phyloP scores from a whole-genome alignment of 2,888 invertebrate species.

The Torymus auratus region DNA sequence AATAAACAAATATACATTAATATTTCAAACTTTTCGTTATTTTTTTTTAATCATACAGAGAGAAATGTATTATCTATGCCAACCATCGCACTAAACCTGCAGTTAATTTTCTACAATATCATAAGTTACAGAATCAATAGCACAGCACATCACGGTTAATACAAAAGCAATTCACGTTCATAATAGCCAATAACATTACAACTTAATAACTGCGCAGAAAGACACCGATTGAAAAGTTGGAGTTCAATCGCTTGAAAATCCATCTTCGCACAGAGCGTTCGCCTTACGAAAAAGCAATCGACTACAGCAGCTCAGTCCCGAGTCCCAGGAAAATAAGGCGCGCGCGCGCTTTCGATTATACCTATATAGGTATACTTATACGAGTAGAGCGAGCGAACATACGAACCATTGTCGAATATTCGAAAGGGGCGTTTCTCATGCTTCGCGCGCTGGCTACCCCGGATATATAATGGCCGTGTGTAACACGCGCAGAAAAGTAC shows the following conservation, averaged over 20 bases:
- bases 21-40: too few relatives aligned
- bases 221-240: conserved; percentile 4
- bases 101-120: too few relatives aligned
- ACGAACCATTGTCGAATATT: conserved; percentile 29
- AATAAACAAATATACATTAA: too few relatives aligned
- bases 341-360: conserved; percentile 25
- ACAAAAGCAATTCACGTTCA: too few relatives aligned
- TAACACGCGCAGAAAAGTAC: not conserved
- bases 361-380: not conserved
- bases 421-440: conserved; percentile 33
- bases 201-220: too few relatives aligned
- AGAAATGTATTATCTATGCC: too few relatives aligned
- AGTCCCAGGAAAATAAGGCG: not conserved
- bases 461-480: not conserved
- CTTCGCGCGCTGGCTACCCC: not conserved
- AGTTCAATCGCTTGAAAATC: conserved; percentile 17
- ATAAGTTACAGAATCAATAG: too few relatives aligned
- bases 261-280: not conserved
- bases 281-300: conserved; percentile 22
- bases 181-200: too few relatives aligned
- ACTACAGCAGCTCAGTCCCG: not conserved
- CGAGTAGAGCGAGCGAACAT: not conserved
- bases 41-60: too few relatives aligned
- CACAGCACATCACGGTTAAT: too few relatives aligned
- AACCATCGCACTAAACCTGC: too few relatives aligned